A percentile compares a stretch with the other conserved stretches of the same genome.
Evolutionary conservation across 1,140 invertebrate species (phyloP).

Genomic region (Holcopasites calliopsidis): DNA sequence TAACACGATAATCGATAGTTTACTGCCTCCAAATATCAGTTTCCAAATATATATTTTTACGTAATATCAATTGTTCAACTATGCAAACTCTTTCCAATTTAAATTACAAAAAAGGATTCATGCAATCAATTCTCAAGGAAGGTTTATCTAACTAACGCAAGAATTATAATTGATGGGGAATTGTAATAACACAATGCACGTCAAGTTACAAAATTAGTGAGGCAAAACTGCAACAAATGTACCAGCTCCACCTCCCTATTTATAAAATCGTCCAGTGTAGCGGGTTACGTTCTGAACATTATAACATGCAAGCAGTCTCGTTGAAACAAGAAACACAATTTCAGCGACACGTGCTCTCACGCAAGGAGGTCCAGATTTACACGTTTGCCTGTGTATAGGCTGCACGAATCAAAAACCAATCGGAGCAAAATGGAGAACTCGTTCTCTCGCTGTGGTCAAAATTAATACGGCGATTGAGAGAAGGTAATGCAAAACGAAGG

Average conservation of each 20-base stretch:
- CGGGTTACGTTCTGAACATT: not conserved
- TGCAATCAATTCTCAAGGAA: too few species aligned
- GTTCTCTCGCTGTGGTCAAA: not conserved
- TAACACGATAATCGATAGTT: too few species aligned
- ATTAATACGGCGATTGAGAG: slow-evolving; percentile 7
- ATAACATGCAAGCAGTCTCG: not conserved
- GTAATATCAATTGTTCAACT: too few species aligned
- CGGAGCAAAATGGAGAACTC: not conserved
- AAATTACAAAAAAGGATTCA: too few species aligned
- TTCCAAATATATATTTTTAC: too few species aligned
- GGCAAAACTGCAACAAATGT: not conserved
- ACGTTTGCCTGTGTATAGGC: not conserved
- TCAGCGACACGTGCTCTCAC: not conserved
- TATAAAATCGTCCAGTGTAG: slow-evolving; percentile 1
- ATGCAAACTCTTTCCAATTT: too few species aligned
- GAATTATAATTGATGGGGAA: not conserved
- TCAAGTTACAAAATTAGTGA: not conserved
- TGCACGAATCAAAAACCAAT: not conserved
- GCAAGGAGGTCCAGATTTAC: not conserved
- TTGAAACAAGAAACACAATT: not conserved
- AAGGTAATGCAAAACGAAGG: not conserved
- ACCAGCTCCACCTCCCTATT: not conserved
- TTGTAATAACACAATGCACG: not conserved
- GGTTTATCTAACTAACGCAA: too few species aligned
- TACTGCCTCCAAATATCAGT: too few species aligned